These are phyloP conservation scores for Stomatorhinus ivindoensis DNA, from an alignment of 2,113 vertebrate genomes.

Conservation along the genomic window DNA sequence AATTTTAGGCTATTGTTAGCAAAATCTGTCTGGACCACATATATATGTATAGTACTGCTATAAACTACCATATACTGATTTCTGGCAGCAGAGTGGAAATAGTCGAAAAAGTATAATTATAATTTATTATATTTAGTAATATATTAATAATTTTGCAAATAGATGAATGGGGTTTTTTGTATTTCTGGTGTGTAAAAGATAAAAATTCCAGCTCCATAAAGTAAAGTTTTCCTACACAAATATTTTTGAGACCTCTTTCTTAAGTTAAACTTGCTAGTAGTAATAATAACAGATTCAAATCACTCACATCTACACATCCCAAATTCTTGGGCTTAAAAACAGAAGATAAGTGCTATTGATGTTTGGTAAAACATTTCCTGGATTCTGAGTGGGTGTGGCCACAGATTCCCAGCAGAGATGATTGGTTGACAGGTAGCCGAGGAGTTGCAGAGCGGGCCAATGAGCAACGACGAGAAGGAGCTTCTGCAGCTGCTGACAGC, in stretches of 20 bases:
- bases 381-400: neutral
- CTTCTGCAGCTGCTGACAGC: constrained; percentile 77
- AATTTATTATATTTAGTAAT: neutral
- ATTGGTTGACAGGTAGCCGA: constrained; percentile 70
- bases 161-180: neutral
- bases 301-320: neutral
- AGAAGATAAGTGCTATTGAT: neutral
- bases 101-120: neutral
- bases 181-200: neutral
- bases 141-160: neutral
- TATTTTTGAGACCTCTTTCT: neutral
- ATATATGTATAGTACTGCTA: neutral
- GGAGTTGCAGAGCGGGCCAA: constrained; percentile 73
- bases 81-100: neutral
- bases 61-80: neutral
- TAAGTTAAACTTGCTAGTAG: neutral
- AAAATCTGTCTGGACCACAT: neutral
- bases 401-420: neutral
- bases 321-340: no score
- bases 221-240: neutral
- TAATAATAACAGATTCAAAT: neutral
- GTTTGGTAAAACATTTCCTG: neutral
- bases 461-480: constrained; percentile 75
- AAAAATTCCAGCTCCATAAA: neutral
- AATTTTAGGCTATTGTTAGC: neutral